Conservation (phyloP, 2,888 invertebrate species). For the Dinocampus coccinellae region DNA sequence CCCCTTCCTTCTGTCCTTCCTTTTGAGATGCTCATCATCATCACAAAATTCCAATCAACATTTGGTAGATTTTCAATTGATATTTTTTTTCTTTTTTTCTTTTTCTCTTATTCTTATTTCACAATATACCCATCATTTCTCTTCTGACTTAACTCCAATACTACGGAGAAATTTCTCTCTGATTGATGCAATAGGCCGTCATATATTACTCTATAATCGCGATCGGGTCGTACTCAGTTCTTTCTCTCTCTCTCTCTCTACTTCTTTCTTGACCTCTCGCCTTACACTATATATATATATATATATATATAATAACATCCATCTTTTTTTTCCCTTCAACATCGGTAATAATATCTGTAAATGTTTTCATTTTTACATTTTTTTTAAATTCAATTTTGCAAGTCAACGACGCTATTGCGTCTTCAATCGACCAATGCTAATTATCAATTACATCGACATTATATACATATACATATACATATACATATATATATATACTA, state of each 20-base stretch:
- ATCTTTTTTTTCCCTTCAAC: no score
- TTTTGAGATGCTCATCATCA: background rate
- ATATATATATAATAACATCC: background rate
- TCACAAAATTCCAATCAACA: background rate
- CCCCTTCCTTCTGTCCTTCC: background rate
- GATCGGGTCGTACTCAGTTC: constrained; percentile 2
- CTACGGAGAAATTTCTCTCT: constrained; percentile 18
- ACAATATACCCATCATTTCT: background rate
- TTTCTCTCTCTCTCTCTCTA: background rate
- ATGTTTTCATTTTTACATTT: constrained; percentile 13
- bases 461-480: background rate
- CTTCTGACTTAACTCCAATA: background rate
- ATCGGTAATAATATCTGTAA: constrained; percentile 16
- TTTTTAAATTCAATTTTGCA: constrained; percentile 15
- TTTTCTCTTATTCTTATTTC: background rate
- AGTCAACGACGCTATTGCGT: constrained; percentile 19
- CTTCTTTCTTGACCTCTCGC: no score
- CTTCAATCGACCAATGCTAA: constrained; percentile 22
- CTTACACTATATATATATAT: no score
- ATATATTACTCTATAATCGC: constrained; percentile 11
- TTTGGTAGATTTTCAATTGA: background rate
- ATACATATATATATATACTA: background rate
- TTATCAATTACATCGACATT: constrained; percentile 18
- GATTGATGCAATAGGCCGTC: constrained; percentile 27
- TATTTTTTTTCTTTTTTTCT: background rate